Evolutionary conservation across 2,888 invertebrate genomes (phyloP).

Genomic region (Parnassius glacialis): DNA sequence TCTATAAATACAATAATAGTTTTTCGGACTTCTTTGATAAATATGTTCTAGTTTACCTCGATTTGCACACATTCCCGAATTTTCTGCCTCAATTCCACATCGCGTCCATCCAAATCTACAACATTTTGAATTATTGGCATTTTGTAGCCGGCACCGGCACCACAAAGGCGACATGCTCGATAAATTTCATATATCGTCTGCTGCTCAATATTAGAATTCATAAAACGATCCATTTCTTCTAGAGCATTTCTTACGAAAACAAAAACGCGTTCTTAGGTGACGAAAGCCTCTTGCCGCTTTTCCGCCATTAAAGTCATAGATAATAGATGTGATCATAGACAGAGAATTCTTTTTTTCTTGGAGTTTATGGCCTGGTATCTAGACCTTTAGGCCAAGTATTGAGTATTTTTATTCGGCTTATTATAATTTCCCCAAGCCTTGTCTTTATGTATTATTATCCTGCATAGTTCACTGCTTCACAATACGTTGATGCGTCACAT

Average conservation of each 20-base stretch:
- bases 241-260: conserved; percentile 8
- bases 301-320: conserved; percentile 12
- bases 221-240: conserved; percentile 51
- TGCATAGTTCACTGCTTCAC: too few relatives aligned
- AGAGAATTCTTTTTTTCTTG: too few relatives aligned
- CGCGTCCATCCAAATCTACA: conserved; percentile 49
- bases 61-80: conserved; percentile 71
- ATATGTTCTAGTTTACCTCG: conserved; percentile 49
- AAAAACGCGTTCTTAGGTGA: conserved; percentile 6
- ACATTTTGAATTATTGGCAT: conserved; percentile 75
- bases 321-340: too few relatives aligned
- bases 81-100: conserved; percentile 63
- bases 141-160: conserved; percentile 74
- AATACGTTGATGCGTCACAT: too few relatives aligned
- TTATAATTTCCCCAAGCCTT: too few relatives aligned
- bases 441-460: too few relatives aligned
- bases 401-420: too few relatives aligned
- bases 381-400: too few relatives aligned
- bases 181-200: conserved; percentile 70
- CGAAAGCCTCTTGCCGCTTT: conserved; percentile 8
- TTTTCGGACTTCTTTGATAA: not conserved
- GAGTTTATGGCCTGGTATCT: too few relatives aligned
- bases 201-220: conserved; percentile 51
- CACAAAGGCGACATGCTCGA: conserved; percentile 72
- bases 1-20: too few relatives aligned